phyloP scores from a whole-genome alignment of 2,113 vertebrate genomes.

The Solea senegalensis region DNA sequence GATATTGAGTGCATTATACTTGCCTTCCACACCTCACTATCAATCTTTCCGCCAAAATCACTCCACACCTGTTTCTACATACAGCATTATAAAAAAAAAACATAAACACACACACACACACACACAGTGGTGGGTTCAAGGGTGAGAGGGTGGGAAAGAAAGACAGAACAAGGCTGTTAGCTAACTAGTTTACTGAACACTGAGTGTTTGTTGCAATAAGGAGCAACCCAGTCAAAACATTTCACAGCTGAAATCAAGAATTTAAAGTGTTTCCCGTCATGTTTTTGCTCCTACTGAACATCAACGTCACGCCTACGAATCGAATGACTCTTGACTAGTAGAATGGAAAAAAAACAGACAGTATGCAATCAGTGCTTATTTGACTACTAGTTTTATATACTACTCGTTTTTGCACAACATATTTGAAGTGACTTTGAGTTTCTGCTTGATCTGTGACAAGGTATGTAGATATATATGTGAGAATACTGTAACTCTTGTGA shows the following conservation, averaged over 20 bases:
- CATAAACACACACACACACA: slow-evolving; percentile 49
- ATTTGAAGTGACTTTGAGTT: neutral
- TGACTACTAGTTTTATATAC: neutral
- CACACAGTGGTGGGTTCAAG: slow-evolving; percentile 45
- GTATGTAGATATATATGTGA: too few species aligned
- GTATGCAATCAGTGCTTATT: slow-evolving; percentile 11
- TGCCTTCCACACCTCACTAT: slow-evolving; percentile 99
- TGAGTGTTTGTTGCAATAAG: slow-evolving; percentile 54
- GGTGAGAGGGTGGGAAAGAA: slow-evolving; percentile 48
- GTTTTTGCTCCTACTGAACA: slow-evolving; percentile 52
- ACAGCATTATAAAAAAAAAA: slow-evolving; percentile 68
- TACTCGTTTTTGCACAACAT: neutral
- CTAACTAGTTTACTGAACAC: slow-evolving; percentile 81
- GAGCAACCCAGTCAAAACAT: slow-evolving; percentile 47
- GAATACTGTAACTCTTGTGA: too few species aligned
- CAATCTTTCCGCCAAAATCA: slow-evolving; percentile 99
- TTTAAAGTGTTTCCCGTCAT: slow-evolving; percentile 22
- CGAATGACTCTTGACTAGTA: slow-evolving; percentile 50
- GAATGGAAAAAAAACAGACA: slow-evolving; percentile 14
- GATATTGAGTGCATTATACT: slow-evolving; percentile 83
- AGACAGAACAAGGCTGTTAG: slow-evolving; percentile 89
- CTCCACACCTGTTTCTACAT: slow-evolving; percentile 97
- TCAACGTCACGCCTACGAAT: slow-evolving; percentile 21
- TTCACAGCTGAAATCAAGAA: slow-evolving; percentile 1
- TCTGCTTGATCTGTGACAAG: too few species aligned